A percentile compares a stretch with the other conserved stretches of the same genome.
Evolutionary conservation across 2,113 vertebrate species (phyloP).

Genomic region (Pteruthius melanotis): DNA sequence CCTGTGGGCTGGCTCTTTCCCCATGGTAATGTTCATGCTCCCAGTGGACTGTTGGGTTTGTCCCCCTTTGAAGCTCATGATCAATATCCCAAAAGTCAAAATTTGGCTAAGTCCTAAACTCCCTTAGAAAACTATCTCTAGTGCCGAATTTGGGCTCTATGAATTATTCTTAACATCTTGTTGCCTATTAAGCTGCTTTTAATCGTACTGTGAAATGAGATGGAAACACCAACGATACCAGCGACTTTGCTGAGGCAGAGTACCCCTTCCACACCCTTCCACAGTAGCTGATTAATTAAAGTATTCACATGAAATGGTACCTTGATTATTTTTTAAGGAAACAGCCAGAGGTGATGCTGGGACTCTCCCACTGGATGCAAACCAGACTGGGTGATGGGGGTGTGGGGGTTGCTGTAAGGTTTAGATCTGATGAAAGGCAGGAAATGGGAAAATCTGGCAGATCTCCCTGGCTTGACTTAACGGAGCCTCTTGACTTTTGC

Average conservation of each 20-base stretch:
- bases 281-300: constrained; percentile 74
- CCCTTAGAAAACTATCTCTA: background rate
- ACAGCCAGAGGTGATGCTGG: constrained; percentile 37
- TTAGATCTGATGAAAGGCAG: constrained; percentile 72
- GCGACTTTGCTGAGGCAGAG: background rate
- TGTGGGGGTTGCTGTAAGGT: constrained; percentile 46
- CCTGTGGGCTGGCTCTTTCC: background rate
- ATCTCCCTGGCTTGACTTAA: constrained; percentile 64
- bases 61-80: background rate
- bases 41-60: background rate
- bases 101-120: background rate
- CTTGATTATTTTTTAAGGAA: constrained; percentile 59
- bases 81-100: background rate
- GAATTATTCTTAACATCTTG: background rate
- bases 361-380: constrained; percentile 60
- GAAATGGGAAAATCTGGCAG: constrained; percentile 70
- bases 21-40: rapidly evolving
- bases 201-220: background rate
- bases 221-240: background rate
- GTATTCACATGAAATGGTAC: constrained; percentile 56
- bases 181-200: background rate
- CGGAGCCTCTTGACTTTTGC: constrained; percentile 62
- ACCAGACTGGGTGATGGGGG: constrained; percentile 68
- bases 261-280: background rate
- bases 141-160: background rate